Conservation (phyloP, 2,888 invertebrate genomes). For the Andrena fulva region DNA sequence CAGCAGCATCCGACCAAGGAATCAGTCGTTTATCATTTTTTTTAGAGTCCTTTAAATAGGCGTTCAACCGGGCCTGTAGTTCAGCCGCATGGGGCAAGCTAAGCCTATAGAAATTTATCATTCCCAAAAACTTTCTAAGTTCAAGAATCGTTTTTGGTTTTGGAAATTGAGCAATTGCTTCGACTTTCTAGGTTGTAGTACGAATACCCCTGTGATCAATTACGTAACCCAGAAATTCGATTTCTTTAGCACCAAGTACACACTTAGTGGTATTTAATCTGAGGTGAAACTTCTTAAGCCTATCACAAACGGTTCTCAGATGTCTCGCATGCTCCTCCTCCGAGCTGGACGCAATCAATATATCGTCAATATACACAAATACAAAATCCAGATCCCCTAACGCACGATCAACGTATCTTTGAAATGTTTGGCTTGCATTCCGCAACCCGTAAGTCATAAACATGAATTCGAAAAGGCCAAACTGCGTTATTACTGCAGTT, state of each 20-base stretch:
- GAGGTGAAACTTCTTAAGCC: background rate
- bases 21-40: background rate
- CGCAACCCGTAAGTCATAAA: too few species aligned
- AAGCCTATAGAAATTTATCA: background rate
- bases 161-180: background rate
- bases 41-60: background rate
- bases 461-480: too few species aligned
- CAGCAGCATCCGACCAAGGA: background rate
- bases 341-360: background rate
- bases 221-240: background rate
- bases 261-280: background rate
- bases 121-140: background rate
- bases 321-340: background rate
- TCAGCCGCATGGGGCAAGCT: background rate
- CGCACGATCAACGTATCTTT: background rate
- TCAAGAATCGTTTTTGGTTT: background rate
- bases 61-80: background rate
- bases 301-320: background rate
- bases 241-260: background rate
- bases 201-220: background rate
- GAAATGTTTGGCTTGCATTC: too few species aligned
- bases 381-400: background rate
- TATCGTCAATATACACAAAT: background rate
- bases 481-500: too few species aligned
- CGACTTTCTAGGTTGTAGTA: background rate